Evolutionary conservation across 2,888 invertebrate species (phyloP).

Genomic region (Didymodactylos carnosus): DNA sequence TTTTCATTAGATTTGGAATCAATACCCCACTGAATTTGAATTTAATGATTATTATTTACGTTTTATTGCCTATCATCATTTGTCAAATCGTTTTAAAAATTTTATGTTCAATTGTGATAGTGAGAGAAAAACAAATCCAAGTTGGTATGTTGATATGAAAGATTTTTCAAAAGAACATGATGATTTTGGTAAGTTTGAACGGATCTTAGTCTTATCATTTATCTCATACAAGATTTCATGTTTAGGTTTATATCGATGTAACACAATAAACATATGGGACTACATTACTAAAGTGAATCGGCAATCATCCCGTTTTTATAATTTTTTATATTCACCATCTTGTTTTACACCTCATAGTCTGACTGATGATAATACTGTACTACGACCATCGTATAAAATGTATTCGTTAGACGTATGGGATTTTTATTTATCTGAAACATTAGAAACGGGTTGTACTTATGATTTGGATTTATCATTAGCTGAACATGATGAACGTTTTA

Average conservation of each 20-base stretch:
- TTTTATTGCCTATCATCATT: conserved; percentile 84
- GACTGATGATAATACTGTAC: conserved; percentile 36
- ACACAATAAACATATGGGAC: conserved; percentile 45
- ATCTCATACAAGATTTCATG: no score
- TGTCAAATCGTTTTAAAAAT: conserved; percentile 81
- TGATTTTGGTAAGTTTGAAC: neutral
- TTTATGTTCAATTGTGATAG: conserved; percentile 82
- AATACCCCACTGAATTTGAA: conserved; percentile 88
- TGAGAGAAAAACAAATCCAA: conserved; percentile 52
- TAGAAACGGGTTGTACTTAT: conserved; percentile 61
- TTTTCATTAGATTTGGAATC: conserved; percentile 57
- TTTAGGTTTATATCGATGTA: neutral
- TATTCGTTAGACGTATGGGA: conserved; percentile 74
- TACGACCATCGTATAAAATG: conserved; percentile 66
- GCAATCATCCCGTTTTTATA: conserved; percentile 67
- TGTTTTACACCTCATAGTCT: no score
- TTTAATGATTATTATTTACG: conserved; percentile 86
- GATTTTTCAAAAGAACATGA: neutral
- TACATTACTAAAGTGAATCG: conserved; percentile 74
- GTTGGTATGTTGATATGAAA: neutral
- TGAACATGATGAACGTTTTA: neutral
- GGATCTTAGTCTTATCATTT: no score
- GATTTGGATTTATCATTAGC: conserved; percentile 37
- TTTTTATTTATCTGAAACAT: conserved; percentile 75
- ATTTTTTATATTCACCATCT: conserved; percentile 65